phyloP scores from a whole-genome alignment of 2,113 vertebrate species.

The Paedocypris sp. region DNA sequence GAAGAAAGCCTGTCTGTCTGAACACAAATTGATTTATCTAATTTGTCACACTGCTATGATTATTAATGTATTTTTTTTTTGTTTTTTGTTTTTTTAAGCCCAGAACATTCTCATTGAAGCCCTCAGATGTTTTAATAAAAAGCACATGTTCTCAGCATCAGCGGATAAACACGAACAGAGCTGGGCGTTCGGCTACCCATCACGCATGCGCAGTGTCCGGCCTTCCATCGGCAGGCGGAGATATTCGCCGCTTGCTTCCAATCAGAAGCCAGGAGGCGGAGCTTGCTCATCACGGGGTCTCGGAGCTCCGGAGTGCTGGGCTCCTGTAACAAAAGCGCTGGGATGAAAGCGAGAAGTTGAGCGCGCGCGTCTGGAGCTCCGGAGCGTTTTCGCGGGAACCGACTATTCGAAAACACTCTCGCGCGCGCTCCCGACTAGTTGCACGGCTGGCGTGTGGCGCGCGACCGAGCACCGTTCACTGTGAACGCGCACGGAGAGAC shows the following conservation, averaged over 20 bases:
- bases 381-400: constrained; percentile 5
- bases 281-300: constrained; percentile 43
- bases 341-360: constrained; percentile 63
- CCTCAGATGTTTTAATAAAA: not conserved
- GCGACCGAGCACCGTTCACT: constrained; percentile 39
- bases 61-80: no score
- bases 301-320: constrained; percentile 54
- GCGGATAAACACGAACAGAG: not conserved
- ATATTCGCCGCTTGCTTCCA: constrained; percentile 47
- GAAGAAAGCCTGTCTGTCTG: no score
- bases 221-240: constrained; percentile 55
- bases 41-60: no score
- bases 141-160: not conserved
- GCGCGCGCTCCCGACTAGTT: constrained; percentile 29
- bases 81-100: no score
- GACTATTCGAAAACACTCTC: not conserved
- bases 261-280: constrained; percentile 46
- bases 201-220: constrained; percentile 47
- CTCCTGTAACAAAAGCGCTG: constrained; percentile 61
- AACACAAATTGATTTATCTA: no score
- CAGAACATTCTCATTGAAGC: no score
- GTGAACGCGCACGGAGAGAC: not conserved
- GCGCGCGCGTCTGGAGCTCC: constrained; percentile 20
- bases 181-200: constrained; percentile 42
- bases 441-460: constrained; percentile 48